A percentile compares a stretch with the other conserved stretches of the same genome.
These are phyloP conservation scores for Malurus melanocephalus DNA, from an alignment of 2,113 vertebrate genomes.

Conservation along the genomic window DNA sequence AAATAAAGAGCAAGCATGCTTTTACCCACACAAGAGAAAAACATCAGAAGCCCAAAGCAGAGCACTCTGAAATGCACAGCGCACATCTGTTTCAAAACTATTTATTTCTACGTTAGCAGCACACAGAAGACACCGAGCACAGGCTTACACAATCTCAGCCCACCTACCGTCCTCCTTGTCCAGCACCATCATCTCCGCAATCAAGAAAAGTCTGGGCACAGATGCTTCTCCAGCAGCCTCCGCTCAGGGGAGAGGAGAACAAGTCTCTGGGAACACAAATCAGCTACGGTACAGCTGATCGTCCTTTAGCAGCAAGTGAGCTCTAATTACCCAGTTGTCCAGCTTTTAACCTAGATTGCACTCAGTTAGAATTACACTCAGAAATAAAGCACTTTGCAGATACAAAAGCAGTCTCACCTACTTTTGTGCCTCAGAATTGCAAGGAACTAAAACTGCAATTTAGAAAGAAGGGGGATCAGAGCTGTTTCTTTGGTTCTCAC, in stretches of 20 bases:
- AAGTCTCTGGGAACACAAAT: conserved; percentile 67
- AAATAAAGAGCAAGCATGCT: neutral
- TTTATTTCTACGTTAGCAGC: conserved; percentile 8
- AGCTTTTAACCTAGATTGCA: conserved; percentile 82
- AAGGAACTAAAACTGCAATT: conserved; percentile 79
- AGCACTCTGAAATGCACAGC: neutral
- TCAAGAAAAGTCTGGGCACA: conserved; percentile 82
- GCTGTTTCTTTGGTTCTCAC: conserved; percentile 77
- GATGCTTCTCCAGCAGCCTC: conserved; percentile 88
- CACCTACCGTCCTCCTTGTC: conserved; percentile 99
- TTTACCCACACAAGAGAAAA: neutral
- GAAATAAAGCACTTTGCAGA: conserved; percentile 77
- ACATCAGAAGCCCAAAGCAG: neutral
- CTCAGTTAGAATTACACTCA: conserved; percentile 81
- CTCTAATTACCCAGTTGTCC: conserved; percentile 82
- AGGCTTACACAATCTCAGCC: conserved; percentile 58
- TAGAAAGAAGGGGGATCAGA: conserved; percentile 63
- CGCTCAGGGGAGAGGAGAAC: conserved; percentile 65
- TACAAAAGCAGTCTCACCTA: conserved; percentile 80
- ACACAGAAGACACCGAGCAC: neutral
- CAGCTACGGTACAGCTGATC: conserved; percentile 70
- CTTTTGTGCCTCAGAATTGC: conserved; percentile 76
- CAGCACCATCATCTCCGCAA: conserved; percentile 97
- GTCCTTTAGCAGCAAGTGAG: conserved; percentile 75
- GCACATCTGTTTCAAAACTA: conserved; percentile 2